Base-by-base conservation (phyloP, 2,888 invertebrate species). In the Drosophila kambysellisi region DNA sequence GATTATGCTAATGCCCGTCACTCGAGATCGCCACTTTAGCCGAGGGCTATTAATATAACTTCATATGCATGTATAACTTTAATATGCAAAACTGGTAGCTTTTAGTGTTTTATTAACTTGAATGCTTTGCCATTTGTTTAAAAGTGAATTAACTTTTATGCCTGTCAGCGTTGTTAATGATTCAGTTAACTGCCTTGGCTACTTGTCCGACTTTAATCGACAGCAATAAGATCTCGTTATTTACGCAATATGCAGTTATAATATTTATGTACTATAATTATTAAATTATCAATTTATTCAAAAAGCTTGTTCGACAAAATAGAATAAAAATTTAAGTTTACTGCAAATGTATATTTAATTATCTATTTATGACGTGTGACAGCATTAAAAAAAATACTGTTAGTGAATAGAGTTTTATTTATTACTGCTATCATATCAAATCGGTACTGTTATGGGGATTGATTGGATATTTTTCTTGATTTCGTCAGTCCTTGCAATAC, bases 1-100 rank as follows among this genome's bases (percentile, higher is more conserved):
- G 53, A 71, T 79, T 79, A 75, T 82, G 80, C 67, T 78, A 80
- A 80, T 82, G 61, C 50, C 59, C 43, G 75, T 71, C 70, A 74
- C 59, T 65, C 48, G 70, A 61, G 50, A 29, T 64, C 35, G n/a
- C 46, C 63, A 58, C 29, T 46, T 52, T 46, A 43, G 37, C 65
- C 48, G 17, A 35, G 39, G 37, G 48, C 56, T 72, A 69, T 67
- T 65, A 67, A 78, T 72, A 65, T 53, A 54, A 25, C 52, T 70
- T 61, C 46, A 60, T 29, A 25, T 46, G 15, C 25, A 46, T 46
- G 25, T 15, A 20, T 43, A 43, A 43, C 43, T 43, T 43, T 46
- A 43, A 53, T 67, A 69, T 82, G 82, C 68, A 78, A 78, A 73
- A 68, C n/a, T 7, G 48, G 30, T 56, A 37, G 48, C 43, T 56